Base-by-base conservation (phyloP, 2,113 vertebrate genomes). In the Silurus meridionalis region DNA sequence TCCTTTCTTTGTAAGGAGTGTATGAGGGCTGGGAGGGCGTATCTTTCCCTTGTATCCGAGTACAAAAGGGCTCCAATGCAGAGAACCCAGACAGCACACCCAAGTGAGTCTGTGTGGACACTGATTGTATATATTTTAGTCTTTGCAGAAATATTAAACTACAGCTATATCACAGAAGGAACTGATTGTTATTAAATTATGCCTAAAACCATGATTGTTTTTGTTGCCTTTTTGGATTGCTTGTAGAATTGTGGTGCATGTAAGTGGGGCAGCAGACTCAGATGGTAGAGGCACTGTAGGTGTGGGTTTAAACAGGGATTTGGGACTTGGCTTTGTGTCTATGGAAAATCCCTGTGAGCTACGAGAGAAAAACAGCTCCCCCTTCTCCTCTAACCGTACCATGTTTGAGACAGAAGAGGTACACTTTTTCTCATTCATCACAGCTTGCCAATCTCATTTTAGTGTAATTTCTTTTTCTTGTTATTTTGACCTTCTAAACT, bases 371-470 rank as follows among this genome's bases (percentile, higher is more conserved):
- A 95, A 94, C 89, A 96, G 96, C 82, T 97, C 97, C 0, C 97
- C 97, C 0, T 98, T 98, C 92, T 97, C 97, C 64, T 97, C 97
- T 88, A 97, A 96, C 91, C 95, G 97, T 90, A 97, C 97, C 83
- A 98, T 98, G 97, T 98, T 96, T 57, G 97, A 97, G 92, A 97
- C 96, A 0, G 97, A 98, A 81, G 97, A 98, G 96, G 97, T 97
- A 37, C 57, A 25, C 58, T 25, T 8, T 66, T 53, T 21, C 9
- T 63, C 52, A 37, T 28, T 46, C 23, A 3, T 57, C 57, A 0
- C 8, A 82, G 10, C 69, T 50, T 37, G 2, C 23, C 19, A 75
- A 7, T 0, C 69, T 21, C 17, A 0, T 64, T 14, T 28, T 60
- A 60, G n/a, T 67, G 2, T 57, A 1, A 11, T 46, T 8, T 0